Evolutionary conservation across 2,888 invertebrate genomes (phyloP), one percentile per base, ranked within the genome.

Genomic region (Dione vanillae): DNA sequence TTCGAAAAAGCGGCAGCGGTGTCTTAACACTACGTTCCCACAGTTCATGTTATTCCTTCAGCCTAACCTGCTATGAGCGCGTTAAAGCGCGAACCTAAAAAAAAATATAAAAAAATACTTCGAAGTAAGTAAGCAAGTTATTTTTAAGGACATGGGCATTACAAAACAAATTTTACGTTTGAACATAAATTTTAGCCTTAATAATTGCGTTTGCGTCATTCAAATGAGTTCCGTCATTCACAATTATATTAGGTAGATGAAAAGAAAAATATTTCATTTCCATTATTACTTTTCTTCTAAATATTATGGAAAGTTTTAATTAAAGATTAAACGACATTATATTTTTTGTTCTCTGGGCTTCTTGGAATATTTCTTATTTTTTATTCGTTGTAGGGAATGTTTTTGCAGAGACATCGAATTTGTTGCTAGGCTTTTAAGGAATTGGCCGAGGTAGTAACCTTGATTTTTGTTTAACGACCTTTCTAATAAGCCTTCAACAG

Each of bases 251-350:
- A 52, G 43, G 54, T 11, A 65, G 12, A 45, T 49, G 43, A 65
- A 47, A 49, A 56, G 40, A 41, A 72, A 75, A 75, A 76, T 74
- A 78, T 84, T 86, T 83, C 76, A 75, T 78, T 82, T 76, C 81
- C 83, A 83, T 88, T n/a, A n/a, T n/a, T 85, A 83, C 82, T 76
- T 84, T 85, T 82, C 77, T 76, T 77, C 76, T 72, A 78, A 78
- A 74, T 76, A 79, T 78, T 80, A 80, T 77, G 77, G 77, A 84
- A 89, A 89, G 83, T 89, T 90, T 90, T 88, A 89, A 90, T 90
- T 88, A 87, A 89, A 88, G 82, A 86, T 86, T 86, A 84, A 83
- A 81, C 80, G 85, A 86, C 83, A 85, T 86, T 82, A 83, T 83
- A 81, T 84, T 81, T 79, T 80, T n/a, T 80, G 77, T 82, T 78